phyloP scores from a whole-genome alignment of 2,113 vertebrate species.

The Dicerorhinus sumatrensis region DNA sequence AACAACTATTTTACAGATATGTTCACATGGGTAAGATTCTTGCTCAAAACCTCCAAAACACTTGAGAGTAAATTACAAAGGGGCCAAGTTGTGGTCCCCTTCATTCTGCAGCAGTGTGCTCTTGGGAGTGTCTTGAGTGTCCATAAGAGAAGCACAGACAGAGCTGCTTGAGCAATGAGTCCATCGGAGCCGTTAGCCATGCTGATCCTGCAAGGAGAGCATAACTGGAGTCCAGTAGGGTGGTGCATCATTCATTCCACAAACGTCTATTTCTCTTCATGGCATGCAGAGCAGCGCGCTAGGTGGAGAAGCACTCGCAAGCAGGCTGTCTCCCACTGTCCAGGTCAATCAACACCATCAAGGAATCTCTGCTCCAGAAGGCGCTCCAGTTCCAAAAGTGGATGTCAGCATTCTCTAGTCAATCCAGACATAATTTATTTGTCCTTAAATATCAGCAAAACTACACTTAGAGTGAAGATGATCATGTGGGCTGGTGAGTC shows the following conservation, averaged over 20 bases:
- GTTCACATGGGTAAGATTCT: background rate
- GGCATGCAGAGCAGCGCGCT: background rate
- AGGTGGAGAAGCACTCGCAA: background rate
- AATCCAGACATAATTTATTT: background rate
- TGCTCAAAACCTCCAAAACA: background rate
- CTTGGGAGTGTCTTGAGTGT: background rate
- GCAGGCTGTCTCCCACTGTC: background rate
- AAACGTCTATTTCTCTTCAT: background rate
- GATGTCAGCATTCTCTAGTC: background rate
- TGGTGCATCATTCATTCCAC: background rate
- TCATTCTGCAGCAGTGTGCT: background rate
- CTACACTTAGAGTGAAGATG: background rate
- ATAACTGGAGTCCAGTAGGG: background rate
- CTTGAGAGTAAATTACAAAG: background rate
- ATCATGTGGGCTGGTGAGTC: background rate
- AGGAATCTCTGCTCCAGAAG: background rate
- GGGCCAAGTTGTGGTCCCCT: background rate
- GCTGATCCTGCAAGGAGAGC: background rate
- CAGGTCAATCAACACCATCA: too few species aligned
- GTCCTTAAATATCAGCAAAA: constrained; percentile 9
- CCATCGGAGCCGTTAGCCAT: background rate
- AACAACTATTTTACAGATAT: constrained; percentile 6
- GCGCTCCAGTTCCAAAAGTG: background rate
- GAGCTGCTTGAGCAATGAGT: background rate
- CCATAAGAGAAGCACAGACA: too few species aligned